These are phyloP conservation scores for Luffia ferchaultella DNA, from an alignment of 2,888 invertebrate genomes.

Conservation along the genomic window DNA sequence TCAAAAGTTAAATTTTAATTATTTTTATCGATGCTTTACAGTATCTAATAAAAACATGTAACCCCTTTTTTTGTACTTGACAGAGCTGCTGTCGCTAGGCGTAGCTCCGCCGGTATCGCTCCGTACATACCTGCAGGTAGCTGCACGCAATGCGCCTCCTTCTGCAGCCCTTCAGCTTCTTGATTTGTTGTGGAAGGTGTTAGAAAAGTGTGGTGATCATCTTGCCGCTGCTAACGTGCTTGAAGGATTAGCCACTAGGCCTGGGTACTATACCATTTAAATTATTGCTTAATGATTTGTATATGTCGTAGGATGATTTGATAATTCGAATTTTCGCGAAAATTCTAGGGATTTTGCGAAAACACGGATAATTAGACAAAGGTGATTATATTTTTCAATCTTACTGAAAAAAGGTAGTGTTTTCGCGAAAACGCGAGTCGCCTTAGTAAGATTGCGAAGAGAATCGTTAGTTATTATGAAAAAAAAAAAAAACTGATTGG, in stretches of 20 bases:
- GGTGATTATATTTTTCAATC: no score
- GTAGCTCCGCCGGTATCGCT: conserved; percentile 74
- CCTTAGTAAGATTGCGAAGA: no score
- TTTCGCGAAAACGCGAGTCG: no score
- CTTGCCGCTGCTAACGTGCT: conserved; percentile 91
- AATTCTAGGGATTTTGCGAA: no score
- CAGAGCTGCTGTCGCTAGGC: conserved; percentile 71
- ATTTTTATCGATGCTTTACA: no score
- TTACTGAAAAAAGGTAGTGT: no score
- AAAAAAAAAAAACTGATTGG: not conserved
- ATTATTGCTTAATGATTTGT: not conserved
- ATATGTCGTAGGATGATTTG: no score
- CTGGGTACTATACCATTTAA: conserved; percentile 49
- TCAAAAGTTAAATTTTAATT: no score
- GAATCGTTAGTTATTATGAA: not conserved
- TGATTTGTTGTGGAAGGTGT: conserved; percentile 95
- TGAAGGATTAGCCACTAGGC: conserved; percentile 82
- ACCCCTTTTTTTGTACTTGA: no score
- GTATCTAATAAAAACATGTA: no score
- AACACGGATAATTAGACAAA: no score
- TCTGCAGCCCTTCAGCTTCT: conserved; percentile 69
- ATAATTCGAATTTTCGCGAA: no score
- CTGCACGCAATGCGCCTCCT: conserved; percentile 63
- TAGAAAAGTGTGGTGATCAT: conserved; percentile 92
- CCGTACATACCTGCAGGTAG: conserved; percentile 77